Evolutionary conservation across 2,888 invertebrate species (phyloP), one percentile per base, ranked within the genome.

Genomic region (Marronus borbonicus): DNA sequence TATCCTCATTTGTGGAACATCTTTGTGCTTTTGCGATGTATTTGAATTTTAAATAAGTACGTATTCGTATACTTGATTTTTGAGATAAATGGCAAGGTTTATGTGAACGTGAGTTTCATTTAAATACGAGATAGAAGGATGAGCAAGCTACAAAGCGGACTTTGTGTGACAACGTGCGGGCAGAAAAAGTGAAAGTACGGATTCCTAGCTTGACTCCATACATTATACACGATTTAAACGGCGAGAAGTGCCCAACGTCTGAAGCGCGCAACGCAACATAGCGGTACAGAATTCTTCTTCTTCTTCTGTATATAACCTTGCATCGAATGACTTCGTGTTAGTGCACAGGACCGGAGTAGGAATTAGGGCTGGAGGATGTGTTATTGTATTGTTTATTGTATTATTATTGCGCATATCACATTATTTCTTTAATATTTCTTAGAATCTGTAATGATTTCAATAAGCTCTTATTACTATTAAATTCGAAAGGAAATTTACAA

Each of bases 171-270:
- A 49, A 14, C 10, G 60, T 74, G 60, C 62, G 72, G 60, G 62
- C 44, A 60, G 39, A 74, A 74, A 74, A 74, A 74, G 72, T 74
- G 72, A 74, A 74, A 74, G 72, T 74, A 60, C 72, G 24, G 60
- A 74, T 74, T 60, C 72, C 62, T 8, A 49, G 44, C 39, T 50
- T 20, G n/a, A 49, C 44, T 44, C 49, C 44, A 28, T 17, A 44
- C 49, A 17, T 68, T 60, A 44, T 60, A 60, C 28, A 74, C 60
- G 72, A 68, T 74, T 52, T 60, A 60, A 74, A 74, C 60, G 12
- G 60, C 70, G 55, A 55, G 52, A 68, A 70, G 7, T 55, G 28
- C 36, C 68, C 39, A 31, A 58, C 14, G 70, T 36, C 55, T 70
- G 31, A 8, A n/a, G 50, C 36, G 3, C 52, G 31, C 70, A 58